A percentile compares a stretch with the other conserved stretches of the same genome.
These are phyloP conservation scores for Otus scops DNA, from an alignment of 2,797 vertebrate genomes.

Conservation along the genomic window DNA sequence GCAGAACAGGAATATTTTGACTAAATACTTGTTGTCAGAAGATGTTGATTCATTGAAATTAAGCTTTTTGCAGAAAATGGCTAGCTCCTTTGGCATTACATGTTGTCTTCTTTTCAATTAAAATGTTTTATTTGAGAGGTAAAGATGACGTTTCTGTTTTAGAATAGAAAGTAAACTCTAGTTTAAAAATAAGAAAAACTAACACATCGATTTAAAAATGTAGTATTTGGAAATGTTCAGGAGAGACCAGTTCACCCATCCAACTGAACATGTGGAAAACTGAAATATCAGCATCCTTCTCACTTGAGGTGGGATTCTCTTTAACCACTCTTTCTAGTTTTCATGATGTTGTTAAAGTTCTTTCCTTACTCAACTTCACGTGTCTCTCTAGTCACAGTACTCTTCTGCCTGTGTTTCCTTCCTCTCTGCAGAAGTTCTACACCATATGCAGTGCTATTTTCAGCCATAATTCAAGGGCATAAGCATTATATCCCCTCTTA, in stretches of 20 bases:
- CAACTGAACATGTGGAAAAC: neutral
- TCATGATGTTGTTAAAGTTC: neutral
- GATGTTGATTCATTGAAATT: neutral
- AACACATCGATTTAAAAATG: neutral
- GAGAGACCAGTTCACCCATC: neutral
- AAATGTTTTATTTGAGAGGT: neutral
- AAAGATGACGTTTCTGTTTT: neutral
- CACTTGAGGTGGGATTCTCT: neutral
- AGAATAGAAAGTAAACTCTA: neutral
- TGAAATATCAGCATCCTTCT: neutral
- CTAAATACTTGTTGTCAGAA: neutral
- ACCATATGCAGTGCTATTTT: neutral
- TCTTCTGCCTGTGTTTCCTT: neutral
- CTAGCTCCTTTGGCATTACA: neutral
- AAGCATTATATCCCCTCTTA: neutral
- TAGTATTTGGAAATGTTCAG: neutral
- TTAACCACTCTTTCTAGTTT: neutral
- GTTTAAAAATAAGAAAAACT: neutral
- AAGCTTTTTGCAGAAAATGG: neutral
- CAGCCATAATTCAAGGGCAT: neutral
- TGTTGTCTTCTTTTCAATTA: neutral
- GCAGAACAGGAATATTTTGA: neutral
- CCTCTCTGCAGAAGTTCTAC: neutral
- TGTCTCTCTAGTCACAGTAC: neutral
- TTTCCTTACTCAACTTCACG: neutral